phyloP scores from a whole-genome alignment of 2,888 invertebrate genomes.

The Eupithecia dodoneata region DNA sequence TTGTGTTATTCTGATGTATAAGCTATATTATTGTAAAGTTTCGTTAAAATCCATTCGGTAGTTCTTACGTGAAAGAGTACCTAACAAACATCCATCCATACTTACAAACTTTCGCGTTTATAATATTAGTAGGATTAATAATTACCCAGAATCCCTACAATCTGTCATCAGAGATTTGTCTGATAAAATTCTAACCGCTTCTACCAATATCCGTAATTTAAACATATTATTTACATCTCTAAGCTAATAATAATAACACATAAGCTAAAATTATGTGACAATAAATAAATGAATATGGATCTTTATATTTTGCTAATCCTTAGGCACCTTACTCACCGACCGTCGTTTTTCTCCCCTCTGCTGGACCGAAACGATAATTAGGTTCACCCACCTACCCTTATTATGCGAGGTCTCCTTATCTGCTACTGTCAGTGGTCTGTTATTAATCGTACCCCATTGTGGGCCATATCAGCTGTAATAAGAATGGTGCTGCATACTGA shows the following conservation, averaged over 20 bases:
- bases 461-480: conserved; percentile 16
- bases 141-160: neutral
- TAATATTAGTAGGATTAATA: no score
- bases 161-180: neutral
- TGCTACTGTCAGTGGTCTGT: conserved; percentile 52
- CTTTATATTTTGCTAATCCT: conserved; percentile 8
- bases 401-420: conserved; percentile 54
- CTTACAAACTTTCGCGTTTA: no score
- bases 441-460: conserved; percentile 47
- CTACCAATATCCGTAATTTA: neutral
- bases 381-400: conserved; percentile 50
- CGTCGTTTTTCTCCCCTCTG: conserved; percentile 28
- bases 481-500: conserved; percentile 6
- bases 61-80: no score
- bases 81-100: no score
- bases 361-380: conserved; percentile 45
- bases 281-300: no score
- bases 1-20: no score
- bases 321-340: conserved; percentile 19
- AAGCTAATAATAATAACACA: no score
- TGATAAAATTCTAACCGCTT: neutral
- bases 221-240: neutral
- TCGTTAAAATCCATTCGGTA: no score
- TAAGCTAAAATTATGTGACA: no score
- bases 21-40: no score